Evolutionary conservation across 2,888 invertebrate species (phyloP), one percentile per base, ranked within the genome.

Genomic region (Orthosia gothica): DNA sequence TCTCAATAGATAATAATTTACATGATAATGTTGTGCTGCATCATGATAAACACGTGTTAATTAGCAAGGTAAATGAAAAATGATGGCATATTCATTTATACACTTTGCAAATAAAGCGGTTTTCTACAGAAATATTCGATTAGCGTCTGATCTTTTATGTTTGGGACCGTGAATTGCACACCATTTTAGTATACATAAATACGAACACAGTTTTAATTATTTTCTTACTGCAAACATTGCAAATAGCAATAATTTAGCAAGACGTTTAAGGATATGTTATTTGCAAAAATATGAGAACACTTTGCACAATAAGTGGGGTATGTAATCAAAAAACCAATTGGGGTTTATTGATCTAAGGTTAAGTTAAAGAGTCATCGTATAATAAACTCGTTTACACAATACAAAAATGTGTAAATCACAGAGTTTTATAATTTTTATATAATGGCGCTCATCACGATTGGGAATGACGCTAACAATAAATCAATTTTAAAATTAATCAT

Each of bases 291-390:
- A 1, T 20, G 7, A 55, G 12, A 74, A 65, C 45, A n/a, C 40
- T 57, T 79, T 75, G 12, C 79, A 26, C 65, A 81, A 75, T 11
- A 55, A 45, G 23, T 47, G 50, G 49, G 71, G 20, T 72, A 59
- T 71, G 57, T 57, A 52, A 79, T 79, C 59, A 73, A 32, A 72
- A 65, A 62, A 63, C 18, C 4, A 74, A 67, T 67, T 50, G 15
- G 67, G 58, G 58, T 71, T 80, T 79, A 65, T 66, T 55, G 18
- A 76, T 76, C 66, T 71, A 47, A 81, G 71, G 71, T 83, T 77
- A 72, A 77, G 11, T 57, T 54, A 49, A 65, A 58, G 55, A 66
- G 81, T 77, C 64, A 76, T 50, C 64, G 73, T 76, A 68, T 82
- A 80, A 58, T 72, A 73, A 77, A 62, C 23, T 58, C 62, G n/a